phyloP scores from a whole-genome alignment of 1,140 invertebrate genomes.

The Tyrophagus putrescentiae region DNA sequence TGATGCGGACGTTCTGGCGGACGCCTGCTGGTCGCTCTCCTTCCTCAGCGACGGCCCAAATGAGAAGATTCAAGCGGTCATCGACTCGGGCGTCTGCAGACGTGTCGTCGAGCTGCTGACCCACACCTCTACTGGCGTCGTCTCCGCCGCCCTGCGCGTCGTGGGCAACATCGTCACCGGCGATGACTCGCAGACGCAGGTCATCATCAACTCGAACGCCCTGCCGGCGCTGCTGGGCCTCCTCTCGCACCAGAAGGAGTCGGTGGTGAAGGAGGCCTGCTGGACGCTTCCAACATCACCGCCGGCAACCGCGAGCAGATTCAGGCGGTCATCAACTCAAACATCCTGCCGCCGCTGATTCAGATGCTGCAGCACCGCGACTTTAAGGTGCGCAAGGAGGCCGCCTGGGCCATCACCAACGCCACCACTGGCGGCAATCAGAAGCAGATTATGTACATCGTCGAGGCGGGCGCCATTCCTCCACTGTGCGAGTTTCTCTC shows the following conservation, averaged over 20 bases:
- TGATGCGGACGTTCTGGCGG: conserved; percentile 79
- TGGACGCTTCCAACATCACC: conserved; percentile 98
- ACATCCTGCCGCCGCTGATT: conserved; percentile 82
- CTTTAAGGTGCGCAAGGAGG: conserved; percentile 93
- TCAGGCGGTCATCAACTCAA: conserved; percentile 83
- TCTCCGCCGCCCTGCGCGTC: conserved; percentile 83
- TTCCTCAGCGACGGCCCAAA: conserved; percentile 93
- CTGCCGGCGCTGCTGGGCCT: conserved; percentile 68
- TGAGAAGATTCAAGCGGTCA: conserved; percentile 94
- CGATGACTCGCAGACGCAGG: conserved; percentile 90
- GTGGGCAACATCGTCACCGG: conserved; percentile 97
- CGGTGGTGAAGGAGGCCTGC: conserved; percentile 85
- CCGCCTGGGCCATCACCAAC: conserved; percentile 95
- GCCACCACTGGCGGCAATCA: conserved; percentile 85
- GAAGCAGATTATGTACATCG: conserved; percentile 68
- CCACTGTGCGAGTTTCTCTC: conserved; percentile 85
- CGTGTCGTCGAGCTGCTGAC: conserved; percentile 82
- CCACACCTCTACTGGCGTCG: conserved; percentile 74
- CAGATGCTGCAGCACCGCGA: conserved; percentile 78
- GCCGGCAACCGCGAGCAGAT: conserved; percentile 88
- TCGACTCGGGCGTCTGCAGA: conserved; percentile 85
- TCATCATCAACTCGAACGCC: conserved; percentile 76
- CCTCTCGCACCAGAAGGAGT: conserved; percentile 60
- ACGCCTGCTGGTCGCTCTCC: conserved; percentile 87
- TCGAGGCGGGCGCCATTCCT: conserved; percentile 62